Percentiles rank a stretch among this genome's conserved stretches.
phyloP scores from a whole-genome alignment of 1,140 invertebrate genomes.

The Pygmarrhopalites habei region DNA sequence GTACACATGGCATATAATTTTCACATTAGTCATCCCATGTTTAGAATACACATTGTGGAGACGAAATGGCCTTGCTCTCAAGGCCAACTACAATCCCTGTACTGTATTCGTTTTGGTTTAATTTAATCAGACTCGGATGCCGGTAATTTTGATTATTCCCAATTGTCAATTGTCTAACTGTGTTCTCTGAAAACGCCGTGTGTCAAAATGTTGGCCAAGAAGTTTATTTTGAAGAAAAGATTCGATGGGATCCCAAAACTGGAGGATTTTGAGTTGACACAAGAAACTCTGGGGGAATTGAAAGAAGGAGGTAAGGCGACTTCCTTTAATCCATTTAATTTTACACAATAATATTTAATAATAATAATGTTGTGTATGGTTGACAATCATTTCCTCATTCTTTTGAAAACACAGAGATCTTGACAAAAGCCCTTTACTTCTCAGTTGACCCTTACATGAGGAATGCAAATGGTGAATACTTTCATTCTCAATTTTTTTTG shows the following conservation, averaged over 20 bases:
- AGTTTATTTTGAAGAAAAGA: conserved; percentile 16
- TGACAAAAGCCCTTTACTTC: conserved; percentile 41
- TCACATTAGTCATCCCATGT: no score
- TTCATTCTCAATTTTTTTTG: no score
- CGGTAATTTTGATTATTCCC: no score
- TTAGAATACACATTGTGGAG: no score
- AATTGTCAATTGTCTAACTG: no score
- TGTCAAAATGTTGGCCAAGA: conserved; percentile 11
- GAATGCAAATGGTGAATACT: conserved; percentile 41
- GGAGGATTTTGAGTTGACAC: conserved; percentile 26
- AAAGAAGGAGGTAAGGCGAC: conserved; percentile 15
- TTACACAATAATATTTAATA: neutral
- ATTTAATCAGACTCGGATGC: no score
- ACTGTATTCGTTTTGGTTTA: no score
- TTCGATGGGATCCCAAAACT: conserved; percentile 25
- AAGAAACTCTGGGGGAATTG: conserved; percentile 17
- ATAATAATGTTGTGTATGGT: neutral
- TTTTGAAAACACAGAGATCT: neutral
- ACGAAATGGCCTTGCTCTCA: no score
- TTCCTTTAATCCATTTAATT: neutral
- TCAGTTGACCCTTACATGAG: conserved; percentile 68
- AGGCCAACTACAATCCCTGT: no score
- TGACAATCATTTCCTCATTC: neutral
- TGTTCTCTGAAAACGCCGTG: no score
- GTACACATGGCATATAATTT: no score